Conservation (phyloP, 2,888 invertebrate genomes). For the Polydrusus tereticollis region DNA sequence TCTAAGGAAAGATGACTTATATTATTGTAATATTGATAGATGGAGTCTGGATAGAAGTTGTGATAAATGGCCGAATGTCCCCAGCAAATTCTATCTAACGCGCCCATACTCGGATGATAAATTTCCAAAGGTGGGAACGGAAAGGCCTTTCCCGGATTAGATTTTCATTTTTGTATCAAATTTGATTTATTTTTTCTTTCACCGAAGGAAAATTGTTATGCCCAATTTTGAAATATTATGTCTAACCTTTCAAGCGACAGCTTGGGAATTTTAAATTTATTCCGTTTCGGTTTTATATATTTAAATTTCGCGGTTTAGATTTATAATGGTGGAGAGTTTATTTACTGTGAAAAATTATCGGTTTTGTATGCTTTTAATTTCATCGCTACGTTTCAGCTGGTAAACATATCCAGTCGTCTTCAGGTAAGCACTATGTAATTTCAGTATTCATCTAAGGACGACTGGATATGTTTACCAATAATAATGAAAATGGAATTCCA, state of each 20-base stretch:
- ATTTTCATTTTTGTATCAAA: conserved; percentile 58
- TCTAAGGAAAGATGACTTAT: conserved; percentile 56
- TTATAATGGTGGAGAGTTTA: neutral
- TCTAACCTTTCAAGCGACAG: conserved; percentile 48
- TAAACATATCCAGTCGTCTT: no score
- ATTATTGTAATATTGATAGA: conserved; percentile 59
- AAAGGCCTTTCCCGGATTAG: conserved; percentile 56
- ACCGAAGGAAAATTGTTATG: conserved; percentile 49
- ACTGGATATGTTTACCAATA: no score
- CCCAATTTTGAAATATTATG: conserved; percentile 53
- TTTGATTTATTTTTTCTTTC: conserved; percentile 56
- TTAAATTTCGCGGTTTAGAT: neutral
- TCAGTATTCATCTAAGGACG: no score
- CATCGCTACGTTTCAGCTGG: no score
- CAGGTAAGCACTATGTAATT: no score
- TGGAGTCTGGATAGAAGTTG: conserved; percentile 55
- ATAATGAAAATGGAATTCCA: no score
- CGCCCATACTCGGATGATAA: conserved; percentile 56
- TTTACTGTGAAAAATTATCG: no score
- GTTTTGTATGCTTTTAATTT: no score
- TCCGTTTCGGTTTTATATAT: neutral
- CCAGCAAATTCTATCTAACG: conserved; percentile 56
- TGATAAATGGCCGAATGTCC: conserved; percentile 58
- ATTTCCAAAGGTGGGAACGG: conserved; percentile 57
- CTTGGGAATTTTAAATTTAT: conserved; percentile 41